Base-by-base conservation (phyloP, 2,888 invertebrate genomes). In the Cenopis cana region DNA sequence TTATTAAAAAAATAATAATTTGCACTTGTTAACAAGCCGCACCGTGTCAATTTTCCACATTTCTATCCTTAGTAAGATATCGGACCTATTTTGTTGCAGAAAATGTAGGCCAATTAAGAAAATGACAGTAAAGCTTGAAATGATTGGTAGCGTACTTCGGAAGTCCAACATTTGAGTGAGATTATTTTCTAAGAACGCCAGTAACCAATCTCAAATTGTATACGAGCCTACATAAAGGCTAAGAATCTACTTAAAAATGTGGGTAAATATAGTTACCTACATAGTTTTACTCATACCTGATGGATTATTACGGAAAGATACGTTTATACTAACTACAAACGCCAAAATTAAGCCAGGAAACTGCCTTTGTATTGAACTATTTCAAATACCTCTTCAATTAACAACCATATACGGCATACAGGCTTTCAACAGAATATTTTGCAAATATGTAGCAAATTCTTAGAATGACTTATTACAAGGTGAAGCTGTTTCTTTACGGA, bases 81-180 rank as follows among this genome's bases (percentile, higher is more conserved):
- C 65, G 59, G 1, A 55, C 73, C 71, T 67, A 73, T 72, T 74
- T 72, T 66, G 68, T 65, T 74, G 70, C 59, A 77, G 74, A 79
- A 78, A 82, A 87, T 88, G 82, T 83, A 80, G 82, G 83, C 81
- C 87, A 88, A 87, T 87, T 87, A 87, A 82, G 60, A 75, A 78
- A 77, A 74, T 79, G 79, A 78, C 77, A 76, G 76, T 76, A 72
- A 75, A 74, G 74, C 71, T 77, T 76, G 62, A 82, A 84, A 82
- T 81, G 76, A 81, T 79, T 73, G 75, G 73, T 77, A 77, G 81
- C 81, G 80, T 76, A 75, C 75, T 77, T 76, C 79, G 69, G 75
- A 41, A 79, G 71, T 75, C 57, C 69, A 74, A 79, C 73, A 77
- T 74, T 77, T 60, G 49, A 69, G 64, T 52, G 65, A 38, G 24